Evolutionary conservation across 2,888 invertebrate genomes (phyloP), one percentile per base, ranked within the genome.

Genomic region (Drosophila nr. perissopoda): DNA sequence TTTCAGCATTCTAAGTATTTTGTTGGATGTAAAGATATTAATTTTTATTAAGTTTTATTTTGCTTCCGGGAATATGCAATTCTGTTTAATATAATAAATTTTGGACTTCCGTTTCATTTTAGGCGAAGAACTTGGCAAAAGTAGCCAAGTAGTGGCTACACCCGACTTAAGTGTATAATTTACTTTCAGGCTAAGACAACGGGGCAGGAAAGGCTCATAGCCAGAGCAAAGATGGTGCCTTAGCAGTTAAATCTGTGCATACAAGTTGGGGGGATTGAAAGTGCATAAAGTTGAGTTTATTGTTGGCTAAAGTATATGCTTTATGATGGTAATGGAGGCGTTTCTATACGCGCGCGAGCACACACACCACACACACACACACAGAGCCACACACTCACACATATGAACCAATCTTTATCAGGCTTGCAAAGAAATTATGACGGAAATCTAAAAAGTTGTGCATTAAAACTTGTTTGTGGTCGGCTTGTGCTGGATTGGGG

Each of bases 221-320:
- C 38, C 33, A 38, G 53, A 64, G 57, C 34, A 45, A 63, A 76
- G 80, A 69, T 33, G 64, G 49, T 52, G 56, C 54, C 52, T 57
- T 73, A 77, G 78, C 80, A 78, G 84, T 82, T 82, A 87, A 91
- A 90, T 90, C 89, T 91, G 78, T 89, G 91, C 90, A 88, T 86
- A 90, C 90, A 90, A 91, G 90, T 90, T 90, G 82, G 73, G 76
- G 75, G 91, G 88, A 91, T 90, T 87, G 91, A 87, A 90, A 90
- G 88, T 80, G 91, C 90, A 90, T 89, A 87, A 90, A 90, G 88
- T 91, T 86, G 76, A 82, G 80, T 91, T 90, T 91, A 89, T 90
- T 90, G 88, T 89, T 86, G 84, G 83, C 84, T 86, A 86, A 91
- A 89, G 89, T 90, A 83, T 83, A 89, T 90, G 89, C 87, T 83